Conservation (phyloP, 2,113 vertebrate species). For the Gallinago undulata region DNA sequence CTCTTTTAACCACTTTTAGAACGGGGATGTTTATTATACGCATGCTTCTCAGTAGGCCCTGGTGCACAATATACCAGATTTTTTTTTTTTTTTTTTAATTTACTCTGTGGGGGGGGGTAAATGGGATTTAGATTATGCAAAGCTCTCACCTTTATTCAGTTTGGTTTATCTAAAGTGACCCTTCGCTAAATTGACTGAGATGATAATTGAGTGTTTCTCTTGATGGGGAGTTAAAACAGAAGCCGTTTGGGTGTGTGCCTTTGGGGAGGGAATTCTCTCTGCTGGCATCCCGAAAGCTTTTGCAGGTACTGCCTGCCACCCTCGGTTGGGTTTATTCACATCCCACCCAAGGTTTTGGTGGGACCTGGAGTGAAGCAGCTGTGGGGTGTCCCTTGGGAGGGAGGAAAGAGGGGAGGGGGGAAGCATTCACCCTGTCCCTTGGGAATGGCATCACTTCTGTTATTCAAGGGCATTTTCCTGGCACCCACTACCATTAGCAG, state of each 20-base stretch:
- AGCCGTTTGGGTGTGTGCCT: not conserved
- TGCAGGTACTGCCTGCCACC: not conserved
- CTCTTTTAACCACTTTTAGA: not conserved
- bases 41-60: not conserved
- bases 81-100: not conserved
- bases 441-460: not conserved
- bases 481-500: rapidly evolving
- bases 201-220: not conserved
- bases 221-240: not conserved
- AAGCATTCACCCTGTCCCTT: not conserved
- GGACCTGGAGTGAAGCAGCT: not conserved
- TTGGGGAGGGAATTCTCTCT: not conserved
- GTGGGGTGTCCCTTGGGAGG: not conserved
- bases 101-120: not conserved
- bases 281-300: not conserved
- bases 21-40: not conserved
- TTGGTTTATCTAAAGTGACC: not conserved
- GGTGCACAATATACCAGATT: not conserved
- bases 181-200: not conserved
- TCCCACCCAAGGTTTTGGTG: not conserved
- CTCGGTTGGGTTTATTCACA: rapidly evolving
- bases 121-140: not conserved
- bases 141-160: not conserved
- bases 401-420: not conserved
- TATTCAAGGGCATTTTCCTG: not conserved